Conservation (phyloP, 2,888 invertebrate species). For the Gandaritis pyraliata region DNA sequence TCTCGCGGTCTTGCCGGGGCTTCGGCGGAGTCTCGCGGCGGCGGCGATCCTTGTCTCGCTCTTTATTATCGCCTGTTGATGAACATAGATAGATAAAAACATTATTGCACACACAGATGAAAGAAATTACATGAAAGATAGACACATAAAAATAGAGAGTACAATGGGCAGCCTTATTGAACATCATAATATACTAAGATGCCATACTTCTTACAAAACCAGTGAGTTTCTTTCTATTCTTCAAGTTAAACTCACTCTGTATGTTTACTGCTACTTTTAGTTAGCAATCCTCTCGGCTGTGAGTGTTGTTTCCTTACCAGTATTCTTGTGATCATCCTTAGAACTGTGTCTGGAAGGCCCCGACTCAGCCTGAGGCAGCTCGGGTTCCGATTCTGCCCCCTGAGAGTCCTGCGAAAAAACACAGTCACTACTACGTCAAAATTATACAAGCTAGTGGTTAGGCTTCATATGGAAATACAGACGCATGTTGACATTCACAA, state of each 20-base stretch:
- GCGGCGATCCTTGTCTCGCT: slow-evolving; percentile 48
- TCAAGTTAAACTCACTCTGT: too few relatives aligned
- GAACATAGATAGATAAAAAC: too few relatives aligned
- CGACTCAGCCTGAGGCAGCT: slow-evolving; percentile 71
- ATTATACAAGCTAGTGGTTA: slow-evolving; percentile 21
- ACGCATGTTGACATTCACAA: too few relatives aligned
- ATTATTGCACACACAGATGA: too few relatives aligned
- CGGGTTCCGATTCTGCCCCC: slow-evolving; percentile 75
- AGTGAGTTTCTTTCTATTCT: too few relatives aligned
- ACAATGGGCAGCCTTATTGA: too few relatives aligned
- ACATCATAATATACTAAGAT: too few relatives aligned
- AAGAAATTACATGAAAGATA: too few relatives aligned
- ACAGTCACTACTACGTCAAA: slow-evolving; percentile 42
- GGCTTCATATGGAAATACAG: not conserved
- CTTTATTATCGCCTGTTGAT: slow-evolving; percentile 43
- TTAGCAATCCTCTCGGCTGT: not conserved
- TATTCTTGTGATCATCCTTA: slow-evolving; percentile 50
- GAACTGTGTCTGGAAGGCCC: slow-evolving; percentile 44
- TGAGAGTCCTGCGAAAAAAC: slow-evolving; percentile 78
- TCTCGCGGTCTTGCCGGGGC: slow-evolving; percentile 48
- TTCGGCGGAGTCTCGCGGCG: slow-evolving; percentile 52
- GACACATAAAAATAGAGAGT: too few relatives aligned
- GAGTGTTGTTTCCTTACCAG: slow-evolving; percentile 46
- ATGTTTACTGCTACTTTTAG: too few relatives aligned
- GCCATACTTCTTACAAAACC: too few relatives aligned